These are phyloP conservation scores for pig (Sus scrofa) DNA, from an alignment of 2,113 vertebrate species.

Conservation along the genomic window DNA sequence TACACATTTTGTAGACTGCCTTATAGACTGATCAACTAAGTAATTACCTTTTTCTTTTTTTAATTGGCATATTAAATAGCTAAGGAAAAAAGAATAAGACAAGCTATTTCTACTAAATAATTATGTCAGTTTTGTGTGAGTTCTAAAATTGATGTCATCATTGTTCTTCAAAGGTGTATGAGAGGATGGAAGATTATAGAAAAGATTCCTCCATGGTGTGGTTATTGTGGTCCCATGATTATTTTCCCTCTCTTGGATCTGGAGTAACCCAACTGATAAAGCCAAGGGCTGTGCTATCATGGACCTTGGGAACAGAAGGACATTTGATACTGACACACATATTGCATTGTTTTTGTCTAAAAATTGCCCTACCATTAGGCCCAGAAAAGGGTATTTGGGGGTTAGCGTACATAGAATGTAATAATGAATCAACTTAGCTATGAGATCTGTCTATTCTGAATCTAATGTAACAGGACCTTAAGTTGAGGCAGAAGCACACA, in stretches of 20 bases:
- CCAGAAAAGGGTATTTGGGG: not conserved
- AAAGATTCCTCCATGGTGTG: no score
- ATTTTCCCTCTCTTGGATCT: not conserved
- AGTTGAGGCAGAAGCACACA: not conserved
- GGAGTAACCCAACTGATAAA: not conserved
- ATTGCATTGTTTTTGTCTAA: slow-evolving; percentile 1
- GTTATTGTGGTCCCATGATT: not conserved
- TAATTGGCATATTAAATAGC: not conserved
- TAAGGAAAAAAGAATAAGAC: not conserved
- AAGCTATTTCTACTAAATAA: not conserved
- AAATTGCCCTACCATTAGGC: not conserved
- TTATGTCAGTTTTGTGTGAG: not conserved
- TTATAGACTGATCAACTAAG: not conserved
- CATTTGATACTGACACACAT: not conserved
- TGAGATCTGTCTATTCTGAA: not conserved
- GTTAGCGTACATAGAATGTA: not conserved
- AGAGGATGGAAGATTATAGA: not conserved
- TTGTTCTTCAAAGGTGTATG: not conserved
- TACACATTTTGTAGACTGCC: not conserved
- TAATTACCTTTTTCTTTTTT: slow-evolving; percentile 9
- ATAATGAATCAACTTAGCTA: not conserved
- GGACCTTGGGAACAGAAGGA: not conserved
- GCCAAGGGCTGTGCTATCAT: not conserved
- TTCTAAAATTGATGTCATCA: not conserved
- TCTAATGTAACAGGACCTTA: not conserved